Evolutionary conservation across 2,888 invertebrate genomes (phyloP).

Genomic region (Amaurobius ferox): DNA sequence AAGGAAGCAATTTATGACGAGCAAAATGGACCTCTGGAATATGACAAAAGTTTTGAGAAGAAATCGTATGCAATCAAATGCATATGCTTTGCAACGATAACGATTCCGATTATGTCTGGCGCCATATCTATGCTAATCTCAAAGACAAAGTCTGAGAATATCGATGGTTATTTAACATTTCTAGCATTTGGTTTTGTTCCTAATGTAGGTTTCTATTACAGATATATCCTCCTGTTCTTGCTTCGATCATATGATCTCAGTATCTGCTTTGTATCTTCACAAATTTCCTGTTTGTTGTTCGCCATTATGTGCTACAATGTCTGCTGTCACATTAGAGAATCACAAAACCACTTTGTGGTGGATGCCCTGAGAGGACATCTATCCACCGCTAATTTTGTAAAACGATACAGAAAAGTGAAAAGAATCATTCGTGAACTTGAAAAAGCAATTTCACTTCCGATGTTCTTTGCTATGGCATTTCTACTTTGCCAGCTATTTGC

Average conservation of each 20-base stretch:
- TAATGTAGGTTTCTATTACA: slow-evolving; percentile 38
- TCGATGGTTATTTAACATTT: slow-evolving; percentile 36
- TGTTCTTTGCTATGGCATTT: slow-evolving; percentile 52
- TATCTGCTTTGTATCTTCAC: slow-evolving; percentile 44
- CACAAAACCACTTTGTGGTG: not conserved
- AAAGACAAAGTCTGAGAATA: slow-evolving; percentile 25
- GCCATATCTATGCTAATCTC: slow-evolving; percentile 49
- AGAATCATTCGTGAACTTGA: slow-evolving; percentile 37
- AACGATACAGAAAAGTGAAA: slow-evolving; percentile 35
- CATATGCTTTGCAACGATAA: slow-evolving; percentile 36
- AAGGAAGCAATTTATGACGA: slow-evolving; percentile 9
- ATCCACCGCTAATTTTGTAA: slow-evolving; percentile 18
- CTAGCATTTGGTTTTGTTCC: slow-evolving; percentile 17
- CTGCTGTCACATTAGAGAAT: slow-evolving; percentile 23
- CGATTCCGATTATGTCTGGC: slow-evolving; percentile 35
- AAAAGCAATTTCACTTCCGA: slow-evolving; percentile 49
- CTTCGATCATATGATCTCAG: slow-evolving; percentile 45
- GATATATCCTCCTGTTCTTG: slow-evolving; percentile 40
- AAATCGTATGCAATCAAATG: slow-evolving; percentile 18
- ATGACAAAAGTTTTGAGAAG: not conserved
- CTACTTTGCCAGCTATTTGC: slow-evolving; percentile 51
- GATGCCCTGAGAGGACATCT: not conserved
- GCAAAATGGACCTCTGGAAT: not conserved
- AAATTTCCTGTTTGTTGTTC: slow-evolving; percentile 50
- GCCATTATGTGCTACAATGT: slow-evolving; percentile 31